These are phyloP conservation scores for Pherbina coryleti DNA, from an alignment of 2,888 invertebrate genomes.

Conservation along the genomic window DNA sequence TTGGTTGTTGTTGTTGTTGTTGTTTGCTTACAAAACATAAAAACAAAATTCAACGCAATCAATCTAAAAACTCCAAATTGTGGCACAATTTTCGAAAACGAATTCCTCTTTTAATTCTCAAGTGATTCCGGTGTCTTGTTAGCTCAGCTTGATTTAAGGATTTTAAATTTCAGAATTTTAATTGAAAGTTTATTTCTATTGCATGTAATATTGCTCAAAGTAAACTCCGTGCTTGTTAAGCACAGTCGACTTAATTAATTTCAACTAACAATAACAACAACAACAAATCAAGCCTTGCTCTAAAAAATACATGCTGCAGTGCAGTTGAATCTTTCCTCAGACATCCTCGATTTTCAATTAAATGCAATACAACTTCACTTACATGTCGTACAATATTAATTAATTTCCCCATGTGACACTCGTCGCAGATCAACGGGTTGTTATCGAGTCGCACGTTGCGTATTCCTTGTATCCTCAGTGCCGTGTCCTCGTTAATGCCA, in stretches of 20 bases:
- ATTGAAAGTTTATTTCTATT: not conserved
- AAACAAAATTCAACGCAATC: not conserved
- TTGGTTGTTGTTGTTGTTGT: not conserved
- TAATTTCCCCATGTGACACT: slow-evolving; percentile 69
- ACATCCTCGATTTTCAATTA: slow-evolving; percentile 11
- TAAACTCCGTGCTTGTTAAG: too few relatives aligned
- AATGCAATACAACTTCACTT: slow-evolving; percentile 52
- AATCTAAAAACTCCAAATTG: not conserved
- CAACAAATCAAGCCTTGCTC: not conserved
- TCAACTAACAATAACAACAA: not conserved
- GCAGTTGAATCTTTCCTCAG: not conserved
- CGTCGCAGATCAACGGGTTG: slow-evolving; percentile 70
- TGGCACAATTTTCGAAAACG: not conserved
- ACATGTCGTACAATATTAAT: slow-evolving; percentile 69
- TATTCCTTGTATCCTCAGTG: slow-evolving; percentile 65
- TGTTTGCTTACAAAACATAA: not conserved
- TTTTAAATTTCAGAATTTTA: not conserved
- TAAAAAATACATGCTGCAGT: not conserved
- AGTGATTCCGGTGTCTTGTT: not conserved
- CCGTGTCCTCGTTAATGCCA: slow-evolving; percentile 70
- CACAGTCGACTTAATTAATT: too few relatives aligned
- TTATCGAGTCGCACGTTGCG: slow-evolving; percentile 69
- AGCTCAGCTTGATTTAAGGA: not conserved
- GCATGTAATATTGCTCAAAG: not conserved
- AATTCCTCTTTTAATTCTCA: not conserved